Percentiles rank a stretch among this genome's conserved stretches.
phyloP scores from a whole-genome alignment of 1,140 invertebrate genomes.

The Papilio helenus region DNA sequence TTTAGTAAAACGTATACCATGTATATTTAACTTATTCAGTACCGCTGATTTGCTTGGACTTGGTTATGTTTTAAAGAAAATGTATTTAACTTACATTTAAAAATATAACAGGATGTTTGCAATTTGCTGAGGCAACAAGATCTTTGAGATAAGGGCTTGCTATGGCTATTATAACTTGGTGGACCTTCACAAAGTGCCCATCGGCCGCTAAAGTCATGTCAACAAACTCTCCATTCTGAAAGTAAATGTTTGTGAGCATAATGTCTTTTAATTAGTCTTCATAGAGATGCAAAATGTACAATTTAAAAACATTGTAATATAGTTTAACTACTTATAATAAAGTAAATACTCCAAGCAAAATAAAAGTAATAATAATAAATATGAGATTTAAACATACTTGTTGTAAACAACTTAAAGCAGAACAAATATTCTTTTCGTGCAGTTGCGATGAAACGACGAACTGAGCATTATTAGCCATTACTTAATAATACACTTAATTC shows the following conservation, averaged over 20 bases:
- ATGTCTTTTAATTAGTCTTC: not conserved
- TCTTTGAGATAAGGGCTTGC: slow-evolving; percentile 90
- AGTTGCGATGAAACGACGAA: slow-evolving; percentile 63
- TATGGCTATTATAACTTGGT: slow-evolving; percentile 88
- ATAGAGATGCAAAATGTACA: not conserved
- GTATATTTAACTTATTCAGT: too few relatives aligned
- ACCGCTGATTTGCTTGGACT: too few relatives aligned
- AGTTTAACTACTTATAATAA: not conserved
- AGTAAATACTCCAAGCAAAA: not conserved
- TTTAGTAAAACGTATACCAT: too few relatives aligned
- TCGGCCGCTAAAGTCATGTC: slow-evolving; percentile 91
- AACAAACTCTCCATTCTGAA: slow-evolving; percentile 88
- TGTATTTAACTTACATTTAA: slow-evolving; percentile 69
- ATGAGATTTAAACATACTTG: slow-evolving; percentile 55
- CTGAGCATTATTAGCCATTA: slow-evolving; percentile 49
- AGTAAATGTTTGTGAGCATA: slow-evolving; percentile 40
- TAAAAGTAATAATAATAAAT: slow-evolving; percentile 8
- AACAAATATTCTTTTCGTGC: slow-evolving; percentile 63
- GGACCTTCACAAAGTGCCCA: slow-evolving; percentile 88
- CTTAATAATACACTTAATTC: slow-evolving; percentile 22
- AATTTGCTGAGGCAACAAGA: slow-evolving; percentile 89
- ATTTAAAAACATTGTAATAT: not conserved
- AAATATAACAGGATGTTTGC: slow-evolving; percentile 91
- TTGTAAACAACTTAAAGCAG: slow-evolving; percentile 65
- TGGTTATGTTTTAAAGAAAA: not conserved